Conservation (phyloP, 1,140 invertebrate genomes). For the Drepana arcuata region DNA sequence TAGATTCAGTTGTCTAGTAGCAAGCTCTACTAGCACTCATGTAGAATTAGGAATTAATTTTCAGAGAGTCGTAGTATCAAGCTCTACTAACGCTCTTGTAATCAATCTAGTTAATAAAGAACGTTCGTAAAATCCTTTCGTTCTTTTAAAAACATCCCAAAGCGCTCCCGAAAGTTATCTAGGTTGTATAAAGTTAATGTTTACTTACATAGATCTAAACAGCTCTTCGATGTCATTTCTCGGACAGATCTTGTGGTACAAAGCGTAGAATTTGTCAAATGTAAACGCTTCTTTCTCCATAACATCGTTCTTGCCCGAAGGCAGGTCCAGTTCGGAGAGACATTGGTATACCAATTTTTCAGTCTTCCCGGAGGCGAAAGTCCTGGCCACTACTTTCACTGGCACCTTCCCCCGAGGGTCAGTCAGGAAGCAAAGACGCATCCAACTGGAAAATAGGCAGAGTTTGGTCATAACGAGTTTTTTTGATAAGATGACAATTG, state of each 20-base stretch:
- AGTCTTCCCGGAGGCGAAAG: constrained; percentile 97
- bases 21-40: too few relatives aligned
- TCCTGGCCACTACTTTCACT: constrained; percentile 95
- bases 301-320: constrained; percentile 96
- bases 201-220: constrained; percentile 95
- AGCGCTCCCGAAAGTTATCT: too few relatives aligned
- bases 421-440: constrained; percentile 93
- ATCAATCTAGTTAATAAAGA: too few relatives aligned
- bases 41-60: too few relatives aligned
- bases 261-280: constrained; percentile 98
- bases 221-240: constrained; percentile 99
- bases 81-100: too few relatives aligned
- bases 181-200: background rate
- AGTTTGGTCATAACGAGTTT: too few relatives aligned
- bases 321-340: constrained; percentile 92
- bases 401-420: constrained; percentile 97
- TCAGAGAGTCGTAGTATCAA: too few relatives aligned
- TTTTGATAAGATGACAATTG: too few relatives aligned
- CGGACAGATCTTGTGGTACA: constrained; percentile 99
- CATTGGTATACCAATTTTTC: constrained; percentile 98
- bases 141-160: too few relatives aligned
- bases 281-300: constrained; percentile 97
- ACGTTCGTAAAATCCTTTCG: too few relatives aligned
- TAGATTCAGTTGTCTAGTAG: too few relatives aligned
- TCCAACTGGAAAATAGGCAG: constrained; percentile 95